Evolutionary conservation across 2,888 invertebrate species (phyloP).

Genomic region (Tortrix viridana): DNA sequence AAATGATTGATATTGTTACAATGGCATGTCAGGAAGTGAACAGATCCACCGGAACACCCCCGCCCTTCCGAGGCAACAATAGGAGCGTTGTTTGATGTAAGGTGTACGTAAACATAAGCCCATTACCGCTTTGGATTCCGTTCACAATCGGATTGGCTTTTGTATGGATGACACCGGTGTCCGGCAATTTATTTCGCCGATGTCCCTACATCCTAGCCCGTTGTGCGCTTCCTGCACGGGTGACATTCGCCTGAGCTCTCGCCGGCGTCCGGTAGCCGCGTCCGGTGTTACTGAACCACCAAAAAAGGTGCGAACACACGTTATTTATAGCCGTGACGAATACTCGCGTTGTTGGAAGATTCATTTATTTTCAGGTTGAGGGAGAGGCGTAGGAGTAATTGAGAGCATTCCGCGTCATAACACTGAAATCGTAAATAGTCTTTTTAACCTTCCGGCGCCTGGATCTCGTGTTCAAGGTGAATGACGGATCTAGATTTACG

Average conservation of each 20-base stretch:
- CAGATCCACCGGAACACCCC: conserved; percentile 46
- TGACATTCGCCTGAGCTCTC: conserved; percentile 68
- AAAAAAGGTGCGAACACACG: conserved; percentile 81
- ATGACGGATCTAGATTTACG: conserved; percentile 33
- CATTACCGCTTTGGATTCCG: conserved; percentile 53
- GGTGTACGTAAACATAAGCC: conserved; percentile 55
- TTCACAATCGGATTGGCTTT: conserved; percentile 65
- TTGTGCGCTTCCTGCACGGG: conserved; percentile 50
- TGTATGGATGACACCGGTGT: conserved; percentile 69
- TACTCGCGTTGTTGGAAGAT: conserved; percentile 61
- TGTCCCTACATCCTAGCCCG: conserved; percentile 48
- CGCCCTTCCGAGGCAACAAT: conserved; percentile 52
- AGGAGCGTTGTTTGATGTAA: conserved; percentile 55
- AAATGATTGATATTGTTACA: conserved; percentile 44
- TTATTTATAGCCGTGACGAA: conserved; percentile 81
- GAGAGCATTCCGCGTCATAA: conserved; percentile 53
- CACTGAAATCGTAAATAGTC: conserved; percentile 20
- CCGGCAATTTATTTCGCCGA: conserved; percentile 66
- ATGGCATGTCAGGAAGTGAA: conserved; percentile 53
- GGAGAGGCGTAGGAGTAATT: conserved; percentile 62
- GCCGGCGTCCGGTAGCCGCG: conserved; percentile 77
- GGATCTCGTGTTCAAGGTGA: conserved; percentile 42
- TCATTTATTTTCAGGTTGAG: conserved; percentile 73
- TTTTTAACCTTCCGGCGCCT: conserved; percentile 24
- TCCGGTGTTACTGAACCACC: conserved; percentile 81